Percentiles rank a stretch among this genome's conserved stretches.
Evolutionary conservation across 2,888 invertebrate species (phyloP).

Genomic region (Rhingia rostrata): DNA sequence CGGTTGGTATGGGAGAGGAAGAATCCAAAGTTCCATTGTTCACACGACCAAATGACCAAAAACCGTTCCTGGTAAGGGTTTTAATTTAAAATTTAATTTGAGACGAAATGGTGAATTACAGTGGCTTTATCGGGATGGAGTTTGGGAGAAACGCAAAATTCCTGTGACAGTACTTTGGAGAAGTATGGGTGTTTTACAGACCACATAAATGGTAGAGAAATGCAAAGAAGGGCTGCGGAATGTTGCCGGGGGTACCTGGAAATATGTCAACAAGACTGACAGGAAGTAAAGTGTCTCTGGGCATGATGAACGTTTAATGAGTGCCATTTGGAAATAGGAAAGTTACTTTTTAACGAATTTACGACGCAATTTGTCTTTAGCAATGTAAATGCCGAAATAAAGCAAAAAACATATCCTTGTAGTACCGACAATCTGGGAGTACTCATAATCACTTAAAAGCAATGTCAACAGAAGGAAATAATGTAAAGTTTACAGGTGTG

Average conservation of each 20-base stretch:
- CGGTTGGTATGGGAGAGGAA: conserved; percentile 28
- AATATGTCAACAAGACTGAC: conserved; percentile 24
- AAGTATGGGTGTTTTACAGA: background rate
- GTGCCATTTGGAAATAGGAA: conserved; percentile 31
- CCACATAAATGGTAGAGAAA: conserved; percentile 15
- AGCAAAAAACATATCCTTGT: too few species aligned
- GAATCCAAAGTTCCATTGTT: conserved; percentile 15
- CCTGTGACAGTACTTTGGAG: conserved; percentile 3
- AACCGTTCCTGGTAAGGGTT: conserved; percentile 37
- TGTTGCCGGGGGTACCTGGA: conserved; percentile 6
- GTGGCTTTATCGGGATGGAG: conserved; percentile 37
- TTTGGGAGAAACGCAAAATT: background rate
- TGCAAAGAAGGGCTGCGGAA: conserved; percentile 11
- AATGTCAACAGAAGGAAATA: too few species aligned
- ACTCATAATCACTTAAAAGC: too few species aligned
- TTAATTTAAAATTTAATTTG: conserved; percentile 72
- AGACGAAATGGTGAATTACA: conserved; percentile 59
- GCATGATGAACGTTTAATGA: conserved; percentile 59
- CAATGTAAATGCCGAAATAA: background rate
- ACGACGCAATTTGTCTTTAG: conserved; percentile 14
- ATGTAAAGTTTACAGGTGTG: too few species aligned
- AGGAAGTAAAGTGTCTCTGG: conserved; percentile 44
- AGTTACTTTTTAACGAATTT: conserved; percentile 44
- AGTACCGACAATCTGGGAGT: too few species aligned
- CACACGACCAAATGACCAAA: conserved; percentile 23